Evolutionary conservation across 2,888 invertebrate genomes (phyloP).

Genomic region (Drosophila niveifrons): DNA sequence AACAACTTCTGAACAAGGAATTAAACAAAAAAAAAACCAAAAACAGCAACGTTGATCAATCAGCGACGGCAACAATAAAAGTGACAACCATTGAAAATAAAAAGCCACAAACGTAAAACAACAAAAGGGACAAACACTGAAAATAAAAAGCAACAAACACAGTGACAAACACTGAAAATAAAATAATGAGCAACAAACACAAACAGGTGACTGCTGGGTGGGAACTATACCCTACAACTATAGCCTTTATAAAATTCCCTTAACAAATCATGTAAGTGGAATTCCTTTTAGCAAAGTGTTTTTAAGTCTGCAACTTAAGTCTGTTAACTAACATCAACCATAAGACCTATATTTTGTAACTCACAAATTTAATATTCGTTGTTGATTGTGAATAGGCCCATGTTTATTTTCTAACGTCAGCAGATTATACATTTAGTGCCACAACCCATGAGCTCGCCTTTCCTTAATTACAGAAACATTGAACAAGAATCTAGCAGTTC

Average conservation of each 20-base stretch:
- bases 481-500: background rate
- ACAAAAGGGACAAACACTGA: too few relatives aligned
- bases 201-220: background rate
- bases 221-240: background rate
- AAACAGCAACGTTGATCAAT: too few relatives aligned
- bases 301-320: background rate
- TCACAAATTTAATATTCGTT: background rate
- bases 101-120: background rate
- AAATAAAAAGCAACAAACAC: too few relatives aligned
- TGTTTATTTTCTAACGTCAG: constrained; percentile 1
- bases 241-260: background rate
- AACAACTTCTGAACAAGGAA: too few relatives aligned
- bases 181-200: background rate
- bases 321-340: background rate
- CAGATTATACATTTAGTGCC: background rate
- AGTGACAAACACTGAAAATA: too few relatives aligned
- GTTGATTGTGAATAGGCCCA: constrained; percentile 1
- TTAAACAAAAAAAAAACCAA: background rate
- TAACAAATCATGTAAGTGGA: constrained; percentile 1
- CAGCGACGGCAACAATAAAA: background rate
- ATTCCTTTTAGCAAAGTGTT: background rate
- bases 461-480: background rate
- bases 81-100: background rate
- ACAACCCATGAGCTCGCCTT: background rate
- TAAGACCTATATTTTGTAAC: constrained; percentile 1